These are phyloP conservation scores for Trogon surrucura DNA, from an alignment of 2,113 vertebrate species.

Conservation along the genomic window DNA sequence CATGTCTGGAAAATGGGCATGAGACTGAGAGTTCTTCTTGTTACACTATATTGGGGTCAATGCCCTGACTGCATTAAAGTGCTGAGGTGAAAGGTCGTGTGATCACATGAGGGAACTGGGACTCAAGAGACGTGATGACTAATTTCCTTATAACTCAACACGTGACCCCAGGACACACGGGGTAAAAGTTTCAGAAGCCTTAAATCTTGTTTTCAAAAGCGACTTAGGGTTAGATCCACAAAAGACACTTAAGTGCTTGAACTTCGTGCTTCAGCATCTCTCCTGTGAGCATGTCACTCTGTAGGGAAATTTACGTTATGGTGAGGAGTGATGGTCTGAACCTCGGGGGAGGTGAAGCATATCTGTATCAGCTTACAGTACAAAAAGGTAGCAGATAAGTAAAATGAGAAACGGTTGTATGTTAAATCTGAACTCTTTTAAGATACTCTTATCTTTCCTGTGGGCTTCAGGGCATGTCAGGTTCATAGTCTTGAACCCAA, in stretches of 20 bases:
- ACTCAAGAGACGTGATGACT: not conserved
- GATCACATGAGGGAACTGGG: not conserved
- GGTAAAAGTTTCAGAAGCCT: not conserved
- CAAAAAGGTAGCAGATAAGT: not conserved
- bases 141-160: not conserved
- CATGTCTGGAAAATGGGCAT: not conserved
- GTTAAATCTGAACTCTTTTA: not conserved
- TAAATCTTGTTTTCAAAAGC: slow-evolving; percentile 5
- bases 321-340: not conserved
- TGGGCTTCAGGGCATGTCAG: not conserved
- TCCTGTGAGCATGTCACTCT: not conserved
- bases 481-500: not conserved
- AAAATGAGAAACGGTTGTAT: not conserved
- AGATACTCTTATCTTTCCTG: not conserved
- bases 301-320: not conserved
- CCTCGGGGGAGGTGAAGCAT: not conserved
- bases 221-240: not conserved
- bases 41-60: not conserved
- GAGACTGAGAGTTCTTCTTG: not conserved
- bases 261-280: not conserved
- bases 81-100: not conserved
- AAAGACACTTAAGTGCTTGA: not conserved
- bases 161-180: not conserved
- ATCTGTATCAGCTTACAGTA: not conserved
- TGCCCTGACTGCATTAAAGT: not conserved